These are phyloP conservation scores for Cosmia pyralina DNA, from an alignment of 2,888 invertebrate genomes.

Conservation along the genomic window DNA sequence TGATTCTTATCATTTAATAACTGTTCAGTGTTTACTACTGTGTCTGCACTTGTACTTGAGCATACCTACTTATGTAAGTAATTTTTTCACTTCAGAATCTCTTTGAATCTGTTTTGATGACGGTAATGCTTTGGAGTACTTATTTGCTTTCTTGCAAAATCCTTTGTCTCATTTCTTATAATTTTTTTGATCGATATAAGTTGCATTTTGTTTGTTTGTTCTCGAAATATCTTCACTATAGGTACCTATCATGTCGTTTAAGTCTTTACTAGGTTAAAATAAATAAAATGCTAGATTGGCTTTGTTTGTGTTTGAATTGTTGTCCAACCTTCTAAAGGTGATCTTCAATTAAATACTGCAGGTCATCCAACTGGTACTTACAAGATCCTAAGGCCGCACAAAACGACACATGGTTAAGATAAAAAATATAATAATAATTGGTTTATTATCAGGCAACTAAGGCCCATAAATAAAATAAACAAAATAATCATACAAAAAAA, in stretches of 20 bases:
- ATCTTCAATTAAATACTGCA: neutral
- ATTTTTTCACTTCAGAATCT: conserved; percentile 45
- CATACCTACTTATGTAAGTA: conserved; percentile 31
- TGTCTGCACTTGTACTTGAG: conserved; percentile 24
- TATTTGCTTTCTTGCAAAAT: conserved; percentile 36
- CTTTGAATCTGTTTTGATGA: conserved; percentile 13
- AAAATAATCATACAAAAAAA: too few species aligned
- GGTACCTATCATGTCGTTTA: neutral
- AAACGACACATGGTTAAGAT: neutral
- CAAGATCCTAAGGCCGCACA: neutral
- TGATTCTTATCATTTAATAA: conserved; percentile 64
- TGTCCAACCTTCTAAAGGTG: neutral
- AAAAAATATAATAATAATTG: too few species aligned
- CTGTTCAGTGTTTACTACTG: conserved; percentile 54
- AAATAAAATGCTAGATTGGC: too few species aligned
- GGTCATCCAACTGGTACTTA: neutral
- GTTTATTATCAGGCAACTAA: too few species aligned
- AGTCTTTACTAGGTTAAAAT: neutral
- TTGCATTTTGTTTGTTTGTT: conserved; percentile 3
- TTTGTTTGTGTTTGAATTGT: neutral
- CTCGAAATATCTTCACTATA: neutral
- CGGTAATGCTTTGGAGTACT: conserved; percentile 13
- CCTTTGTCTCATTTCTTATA: conserved; percentile 7
- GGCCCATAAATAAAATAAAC: too few species aligned
- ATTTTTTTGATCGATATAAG: neutral